A percentile compares a stretch with the other conserved stretches of the same genome.
phyloP scores from a whole-genome alignment of 2,888 invertebrate genomes.

The Cheilosia impressa region DNA sequence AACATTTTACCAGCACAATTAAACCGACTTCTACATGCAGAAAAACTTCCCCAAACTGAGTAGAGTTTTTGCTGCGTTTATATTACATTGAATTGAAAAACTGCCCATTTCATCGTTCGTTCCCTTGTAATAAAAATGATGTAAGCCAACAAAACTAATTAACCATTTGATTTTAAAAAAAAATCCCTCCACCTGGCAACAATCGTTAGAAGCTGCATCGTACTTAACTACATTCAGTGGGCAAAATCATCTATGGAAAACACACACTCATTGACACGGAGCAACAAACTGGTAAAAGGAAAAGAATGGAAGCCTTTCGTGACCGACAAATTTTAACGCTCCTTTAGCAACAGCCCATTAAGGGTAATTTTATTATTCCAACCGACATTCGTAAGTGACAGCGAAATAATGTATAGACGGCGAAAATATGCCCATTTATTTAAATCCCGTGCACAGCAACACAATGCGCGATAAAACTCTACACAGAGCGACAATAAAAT shows the following conservation, averaged over 20 bases:
- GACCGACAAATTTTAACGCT: constrained; percentile 50
- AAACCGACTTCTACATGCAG: too few relatives aligned
- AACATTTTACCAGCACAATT: too few relatives aligned
- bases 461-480: constrained; percentile 47
- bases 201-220: too few relatives aligned
- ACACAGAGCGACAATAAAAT: constrained; percentile 55
- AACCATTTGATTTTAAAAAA: too few relatives aligned
- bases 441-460: constrained; percentile 41
- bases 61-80: too few relatives aligned
- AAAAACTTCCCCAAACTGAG: too few relatives aligned
- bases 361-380: constrained; percentile 61
- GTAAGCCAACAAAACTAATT: too few relatives aligned
- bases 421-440: constrained; percentile 44
- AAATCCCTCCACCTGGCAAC: too few relatives aligned
- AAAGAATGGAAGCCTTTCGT: constrained; percentile 44
- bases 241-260: not conserved
- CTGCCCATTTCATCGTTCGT: too few relatives aligned
- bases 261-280: not conserved
- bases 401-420: constrained; percentile 5
- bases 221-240: too few relatives aligned
- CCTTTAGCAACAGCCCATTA: constrained; percentile 44
- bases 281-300: constrained; percentile 4
- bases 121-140: too few relatives aligned
- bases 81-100: too few relatives aligned
- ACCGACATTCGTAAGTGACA: constrained; percentile 37